phyloP scores from a whole-genome alignment of 2,113 vertebrate genomes.

The Pelusios castaneus region DNA sequence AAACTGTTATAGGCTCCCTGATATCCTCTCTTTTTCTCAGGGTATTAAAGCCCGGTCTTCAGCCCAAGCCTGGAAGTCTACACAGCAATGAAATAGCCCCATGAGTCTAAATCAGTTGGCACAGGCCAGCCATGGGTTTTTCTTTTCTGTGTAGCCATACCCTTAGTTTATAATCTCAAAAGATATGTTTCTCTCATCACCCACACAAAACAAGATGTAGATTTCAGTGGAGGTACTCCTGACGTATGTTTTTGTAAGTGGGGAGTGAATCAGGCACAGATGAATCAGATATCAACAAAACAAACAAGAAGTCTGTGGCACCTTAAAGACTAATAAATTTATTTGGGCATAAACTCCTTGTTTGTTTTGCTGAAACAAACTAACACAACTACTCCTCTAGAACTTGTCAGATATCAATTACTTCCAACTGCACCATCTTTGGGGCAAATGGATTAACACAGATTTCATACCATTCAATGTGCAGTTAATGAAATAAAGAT shows the following conservation, averaged over 20 bases:
- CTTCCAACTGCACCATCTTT: background rate
- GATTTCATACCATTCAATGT: background rate
- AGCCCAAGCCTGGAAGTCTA: background rate
- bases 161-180: background rate
- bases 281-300: background rate
- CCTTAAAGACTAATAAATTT: no score
- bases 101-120: background rate
- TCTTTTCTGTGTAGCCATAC: background rate
- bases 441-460: background rate
- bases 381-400: no score
- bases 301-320: no score
- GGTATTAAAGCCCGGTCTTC: background rate
- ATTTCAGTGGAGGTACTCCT: background rate
- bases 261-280: background rate
- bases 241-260: background rate
- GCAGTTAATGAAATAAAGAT: conserved; percentile 17
- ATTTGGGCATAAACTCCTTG: no score
- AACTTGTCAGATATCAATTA: background rate
- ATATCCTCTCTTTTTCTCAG: background rate
- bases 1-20: no score
- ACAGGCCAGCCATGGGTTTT: background rate
- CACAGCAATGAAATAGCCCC: background rate
- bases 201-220: background rate
- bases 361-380: no score
- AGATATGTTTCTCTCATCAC: background rate